Conservation (phyloP, 2,888 invertebrate species). For the Drosophila colorata region DNA sequence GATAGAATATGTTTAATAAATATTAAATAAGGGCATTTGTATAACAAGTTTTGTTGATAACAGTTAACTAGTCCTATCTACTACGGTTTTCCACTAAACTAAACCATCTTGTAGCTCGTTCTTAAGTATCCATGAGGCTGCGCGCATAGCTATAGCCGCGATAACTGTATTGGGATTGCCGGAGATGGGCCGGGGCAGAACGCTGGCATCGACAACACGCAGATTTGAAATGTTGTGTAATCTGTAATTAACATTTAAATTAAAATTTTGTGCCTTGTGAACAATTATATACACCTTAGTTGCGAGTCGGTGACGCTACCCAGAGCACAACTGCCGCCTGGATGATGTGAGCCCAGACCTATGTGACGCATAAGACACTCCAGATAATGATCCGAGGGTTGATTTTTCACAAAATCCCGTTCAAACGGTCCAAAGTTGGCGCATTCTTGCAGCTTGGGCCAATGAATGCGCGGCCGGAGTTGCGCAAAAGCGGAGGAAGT, state of each 20-base stretch:
- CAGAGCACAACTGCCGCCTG: slow-evolving; percentile 92
- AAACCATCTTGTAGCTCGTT: slow-evolving; percentile 80
- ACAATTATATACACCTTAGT: slow-evolving; percentile 86
- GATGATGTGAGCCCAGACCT: slow-evolving; percentile 91
- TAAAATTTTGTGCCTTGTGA: not conserved
- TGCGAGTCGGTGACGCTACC: slow-evolving; percentile 90
- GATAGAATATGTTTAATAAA: slow-evolving; percentile 2
- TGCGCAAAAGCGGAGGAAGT: slow-evolving; percentile 87
- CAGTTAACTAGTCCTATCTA: not conserved
- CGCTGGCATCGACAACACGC: slow-evolving; percentile 92
- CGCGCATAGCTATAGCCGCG: slow-evolving; percentile 88
- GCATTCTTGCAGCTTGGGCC: slow-evolving; percentile 89
- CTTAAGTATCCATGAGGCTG: slow-evolving; percentile 87
- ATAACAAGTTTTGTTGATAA: slow-evolving; percentile 15
- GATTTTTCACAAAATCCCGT: slow-evolving; percentile 83
- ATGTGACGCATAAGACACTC: slow-evolving; percentile 89
- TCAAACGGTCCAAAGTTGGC: slow-evolving; percentile 85
- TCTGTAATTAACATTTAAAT: slow-evolving; percentile 82
- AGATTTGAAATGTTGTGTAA: slow-evolving; percentile 88
- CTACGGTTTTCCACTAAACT: not conserved
- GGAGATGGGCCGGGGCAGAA: slow-evolving; percentile 91
- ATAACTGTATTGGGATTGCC: slow-evolving; percentile 91
- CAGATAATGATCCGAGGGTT: slow-evolving; percentile 86
- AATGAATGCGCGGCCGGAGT: slow-evolving; percentile 88
- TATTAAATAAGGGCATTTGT: slow-evolving; percentile 3